phyloP scores from a whole-genome alignment of 2,113 vertebrate genomes.

The Oryzias javanicus region DNA sequence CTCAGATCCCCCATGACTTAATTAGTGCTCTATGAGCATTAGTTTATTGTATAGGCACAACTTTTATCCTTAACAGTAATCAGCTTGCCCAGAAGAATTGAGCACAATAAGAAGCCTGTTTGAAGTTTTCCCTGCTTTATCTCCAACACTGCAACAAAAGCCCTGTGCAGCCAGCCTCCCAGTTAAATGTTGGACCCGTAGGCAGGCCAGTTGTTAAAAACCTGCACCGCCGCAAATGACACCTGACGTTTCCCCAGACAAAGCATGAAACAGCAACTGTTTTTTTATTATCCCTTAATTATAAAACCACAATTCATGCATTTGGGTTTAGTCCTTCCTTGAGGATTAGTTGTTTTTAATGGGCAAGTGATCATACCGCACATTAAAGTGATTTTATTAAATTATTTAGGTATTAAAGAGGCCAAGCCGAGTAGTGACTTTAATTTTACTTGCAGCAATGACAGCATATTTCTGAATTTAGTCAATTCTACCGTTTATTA shows the following conservation, averaged over 20 bases:
- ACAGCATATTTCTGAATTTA: slow-evolving; percentile 50
- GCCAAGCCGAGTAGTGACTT: slow-evolving; percentile 16
- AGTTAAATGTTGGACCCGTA: slow-evolving; percentile 42
- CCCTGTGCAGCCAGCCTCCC: slow-evolving; percentile 56
- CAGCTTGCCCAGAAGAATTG: slow-evolving; percentile 75
- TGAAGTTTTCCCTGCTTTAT: slow-evolving; percentile 75
- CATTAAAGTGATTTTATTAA: slow-evolving; percentile 48
- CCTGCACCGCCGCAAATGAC: slow-evolving; percentile 40
- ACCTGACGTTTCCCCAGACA: slow-evolving; percentile 41
- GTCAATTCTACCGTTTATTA: slow-evolving; percentile 62
- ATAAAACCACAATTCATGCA: slow-evolving; percentile 32
- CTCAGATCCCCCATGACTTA: slow-evolving; percentile 75
- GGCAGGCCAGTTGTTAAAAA: slow-evolving; percentile 44
- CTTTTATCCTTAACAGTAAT: slow-evolving; percentile 77
- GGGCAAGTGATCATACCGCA: slow-evolving; percentile 47
- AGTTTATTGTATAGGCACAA: slow-evolving; percentile 77
- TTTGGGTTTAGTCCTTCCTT: slow-evolving; percentile 38
- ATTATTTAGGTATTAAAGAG: slow-evolving; percentile 46
- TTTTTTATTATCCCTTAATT: slow-evolving; percentile 53
- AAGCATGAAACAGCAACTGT: slow-evolving; percentile 41
- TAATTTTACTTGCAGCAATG: slow-evolving; percentile 54
- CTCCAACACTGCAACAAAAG: slow-evolving; percentile 65
- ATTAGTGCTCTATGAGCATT: slow-evolving; percentile 77
- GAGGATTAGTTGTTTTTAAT: slow-evolving; percentile 44
- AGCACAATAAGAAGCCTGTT: slow-evolving; percentile 66